Conservation (phyloP, 2,888 invertebrate genomes). For the Ariolimax columbianus region DNA sequence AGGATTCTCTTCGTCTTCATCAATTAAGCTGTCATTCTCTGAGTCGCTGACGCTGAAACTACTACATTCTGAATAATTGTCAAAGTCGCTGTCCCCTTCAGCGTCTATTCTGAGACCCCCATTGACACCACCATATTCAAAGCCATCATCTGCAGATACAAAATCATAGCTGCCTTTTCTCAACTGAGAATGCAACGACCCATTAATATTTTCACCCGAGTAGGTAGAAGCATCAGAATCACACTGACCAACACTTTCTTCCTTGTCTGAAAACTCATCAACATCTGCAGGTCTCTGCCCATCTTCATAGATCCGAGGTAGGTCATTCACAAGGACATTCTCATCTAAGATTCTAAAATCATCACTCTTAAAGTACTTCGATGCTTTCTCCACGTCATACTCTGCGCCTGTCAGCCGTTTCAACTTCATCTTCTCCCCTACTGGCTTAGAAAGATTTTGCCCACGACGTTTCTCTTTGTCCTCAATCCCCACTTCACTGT, state of each 20-base stretch:
- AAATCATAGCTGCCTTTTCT: slow-evolving; percentile 21
- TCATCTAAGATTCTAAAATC: neutral
- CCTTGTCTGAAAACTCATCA: neutral
- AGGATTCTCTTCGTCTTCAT: neutral
- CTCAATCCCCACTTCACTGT: neutral
- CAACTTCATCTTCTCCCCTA: neutral
- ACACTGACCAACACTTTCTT: neutral
- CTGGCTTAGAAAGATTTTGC: neutral
- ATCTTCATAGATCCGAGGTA: neutral
- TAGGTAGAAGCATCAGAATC: neutral
- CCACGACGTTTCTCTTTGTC: neutral
- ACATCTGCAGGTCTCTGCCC: neutral
- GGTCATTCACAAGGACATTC: neutral
- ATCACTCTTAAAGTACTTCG: neutral
- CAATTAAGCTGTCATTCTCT: neutral
- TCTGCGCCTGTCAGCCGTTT: neutral
- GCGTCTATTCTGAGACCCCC: no score
- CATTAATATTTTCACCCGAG: neutral
- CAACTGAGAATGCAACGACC: neutral
- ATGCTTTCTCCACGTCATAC: neutral
- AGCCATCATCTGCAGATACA: neutral
- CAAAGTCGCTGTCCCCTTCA: neutral
- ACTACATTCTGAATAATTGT: neutral
- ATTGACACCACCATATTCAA: neutral
- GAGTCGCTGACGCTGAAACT: neutral